phyloP scores from a whole-genome alignment of 2,113 vertebrate genomes.

The Centrocercus urophasianus region DNA sequence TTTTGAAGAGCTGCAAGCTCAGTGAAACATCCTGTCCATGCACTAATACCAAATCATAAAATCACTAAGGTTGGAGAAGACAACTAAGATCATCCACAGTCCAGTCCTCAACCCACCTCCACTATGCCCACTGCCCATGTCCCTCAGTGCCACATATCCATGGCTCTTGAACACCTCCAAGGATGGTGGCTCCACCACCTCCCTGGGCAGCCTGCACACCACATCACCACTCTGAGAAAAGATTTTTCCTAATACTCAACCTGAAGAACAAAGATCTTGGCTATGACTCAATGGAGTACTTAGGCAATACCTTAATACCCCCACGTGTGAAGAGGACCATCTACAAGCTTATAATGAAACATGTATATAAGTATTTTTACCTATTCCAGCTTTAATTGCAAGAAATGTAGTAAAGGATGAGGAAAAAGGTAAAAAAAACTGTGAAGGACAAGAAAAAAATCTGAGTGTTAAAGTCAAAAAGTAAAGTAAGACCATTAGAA shows the following conservation, averaged over 20 bases:
- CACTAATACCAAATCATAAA: neutral
- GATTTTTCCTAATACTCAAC: no score
- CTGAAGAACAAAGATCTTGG: neutral
- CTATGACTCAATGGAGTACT: rapidly evolving
- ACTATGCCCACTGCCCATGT: no score
- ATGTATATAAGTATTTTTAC: neutral
- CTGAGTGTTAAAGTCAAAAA: neutral
- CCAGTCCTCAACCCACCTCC: no score
- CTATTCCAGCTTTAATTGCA: neutral
- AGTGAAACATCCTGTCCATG: neutral
- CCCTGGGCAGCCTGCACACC: no score
- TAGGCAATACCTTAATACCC: neutral
- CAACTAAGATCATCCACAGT: no score
- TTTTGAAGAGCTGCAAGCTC: neutral
- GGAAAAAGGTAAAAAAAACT: neutral
- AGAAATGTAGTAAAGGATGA: neutral
- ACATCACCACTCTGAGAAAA: no score
- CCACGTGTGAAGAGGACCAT: neutral
- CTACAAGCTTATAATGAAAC: neutral
- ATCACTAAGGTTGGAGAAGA: no score
- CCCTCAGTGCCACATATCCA: no score
- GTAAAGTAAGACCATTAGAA: neutral
- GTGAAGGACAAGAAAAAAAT: neutral
- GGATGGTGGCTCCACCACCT: no score
- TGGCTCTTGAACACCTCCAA: no score